phyloP scores from a whole-genome alignment of 1,140 invertebrate species.

The Chironomus striatipennis region DNA sequence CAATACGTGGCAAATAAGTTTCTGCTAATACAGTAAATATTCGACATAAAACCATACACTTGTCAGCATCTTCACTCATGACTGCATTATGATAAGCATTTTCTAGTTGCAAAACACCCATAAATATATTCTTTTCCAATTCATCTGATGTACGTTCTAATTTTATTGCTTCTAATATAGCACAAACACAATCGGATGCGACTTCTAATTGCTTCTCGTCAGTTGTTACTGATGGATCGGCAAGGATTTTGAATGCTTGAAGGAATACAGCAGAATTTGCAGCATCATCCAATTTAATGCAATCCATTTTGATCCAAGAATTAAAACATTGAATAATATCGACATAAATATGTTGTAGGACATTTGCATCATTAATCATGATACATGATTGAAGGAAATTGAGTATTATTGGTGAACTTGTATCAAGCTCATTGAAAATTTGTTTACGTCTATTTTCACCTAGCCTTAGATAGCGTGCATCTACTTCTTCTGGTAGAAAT shows the following conservation, averaged over 20 bases:
- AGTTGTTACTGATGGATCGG: conserved; percentile 40
- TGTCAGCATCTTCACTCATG: conserved; percentile 84
- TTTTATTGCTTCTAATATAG: conserved; percentile 71
- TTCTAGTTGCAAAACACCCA: conserved; percentile 70
- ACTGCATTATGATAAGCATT: conserved; percentile 85
- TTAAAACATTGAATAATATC: conserved; percentile 69
- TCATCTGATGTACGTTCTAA: conserved; percentile 44
- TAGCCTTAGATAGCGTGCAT: conserved; percentile 70
- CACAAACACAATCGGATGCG: conserved; percentile 83
- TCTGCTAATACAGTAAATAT: conserved; percentile 94
- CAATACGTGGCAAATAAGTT: conserved; percentile 77
- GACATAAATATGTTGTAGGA: conserved; percentile 41
- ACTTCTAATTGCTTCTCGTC: conserved; percentile 73
- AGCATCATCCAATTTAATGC: conserved; percentile 55
- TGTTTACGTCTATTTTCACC: conserved; percentile 84
- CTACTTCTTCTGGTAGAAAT: conserved; percentile 93
- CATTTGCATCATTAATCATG: background rate
- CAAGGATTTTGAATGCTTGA: conserved; percentile 59
- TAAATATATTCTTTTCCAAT: conserved; percentile 72
- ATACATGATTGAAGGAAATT: conserved; percentile 70
- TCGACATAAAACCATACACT: conserved; percentile 84
- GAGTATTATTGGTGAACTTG: conserved; percentile 53
- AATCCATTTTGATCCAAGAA: conserved; percentile 66
- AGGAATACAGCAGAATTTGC: conserved; percentile 58
- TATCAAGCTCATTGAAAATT: conserved; percentile 65